Percentiles rank a stretch among this genome's conserved stretches.
These are phyloP conservation scores for Zosterops hypoxanthus DNA, from an alignment of 2,113 vertebrate genomes.

Conservation along the genomic window DNA sequence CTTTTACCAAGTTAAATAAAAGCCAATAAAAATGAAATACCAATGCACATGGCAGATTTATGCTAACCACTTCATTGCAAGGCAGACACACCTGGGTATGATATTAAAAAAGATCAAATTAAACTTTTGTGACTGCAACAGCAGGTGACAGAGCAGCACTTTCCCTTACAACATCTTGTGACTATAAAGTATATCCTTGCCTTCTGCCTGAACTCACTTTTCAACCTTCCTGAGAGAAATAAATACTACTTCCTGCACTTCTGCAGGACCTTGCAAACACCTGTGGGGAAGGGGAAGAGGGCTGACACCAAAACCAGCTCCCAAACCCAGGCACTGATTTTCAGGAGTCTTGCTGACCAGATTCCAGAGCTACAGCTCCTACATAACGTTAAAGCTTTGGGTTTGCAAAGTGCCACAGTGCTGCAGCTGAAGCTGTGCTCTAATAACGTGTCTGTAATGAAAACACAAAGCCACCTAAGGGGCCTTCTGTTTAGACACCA, in stretches of 20 bases:
- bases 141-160: neutral
- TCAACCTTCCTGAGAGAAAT: neutral
- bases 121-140: constrained; percentile 61
- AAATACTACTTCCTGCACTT: neutral
- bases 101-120: constrained; percentile 70
- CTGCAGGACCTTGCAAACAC: fast-evolving
- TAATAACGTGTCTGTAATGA: neutral
- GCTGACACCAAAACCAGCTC: neutral
- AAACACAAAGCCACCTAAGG: neutral
- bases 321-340: neutral
- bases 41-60: constrained; percentile 60
- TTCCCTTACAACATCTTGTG: neutral
- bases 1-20: constrained; percentile 73
- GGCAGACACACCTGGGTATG: constrained; percentile 56
- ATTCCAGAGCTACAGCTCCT: neutral
- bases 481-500: constrained; percentile 6
- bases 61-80: constrained; percentile 21
- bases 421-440: neutral
- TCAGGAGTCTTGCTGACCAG: neutral
- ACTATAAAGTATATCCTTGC: neutral
- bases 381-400: neutral
- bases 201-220: neutral
- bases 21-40: constrained; percentile 60
- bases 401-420: neutral
- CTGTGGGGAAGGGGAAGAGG: neutral